Percentiles rank a stretch among this genome's conserved stretches.
These are phyloP conservation scores for Nesometra sesokonis DNA, from an alignment of 35 echinoderm and acorn worm genomes.

Conservation along the genomic window DNA sequence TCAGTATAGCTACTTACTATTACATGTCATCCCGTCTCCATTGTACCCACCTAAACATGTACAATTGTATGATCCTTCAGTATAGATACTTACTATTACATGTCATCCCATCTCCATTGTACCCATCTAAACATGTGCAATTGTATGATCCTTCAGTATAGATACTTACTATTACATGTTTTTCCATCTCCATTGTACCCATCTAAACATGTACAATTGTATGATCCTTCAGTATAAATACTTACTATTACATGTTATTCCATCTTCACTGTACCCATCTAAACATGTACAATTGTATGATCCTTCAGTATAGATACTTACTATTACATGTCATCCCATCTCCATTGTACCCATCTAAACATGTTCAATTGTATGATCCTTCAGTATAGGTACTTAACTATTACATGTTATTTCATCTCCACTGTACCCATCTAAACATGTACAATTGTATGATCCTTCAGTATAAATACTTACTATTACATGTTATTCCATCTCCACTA, in stretches of 20 bases:
- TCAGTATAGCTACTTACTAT: too few relatives aligned
- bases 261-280: conserved; percentile 44
- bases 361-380: conserved; percentile 41
- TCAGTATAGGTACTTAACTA: conserved; percentile 43
- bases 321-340: too few relatives aligned
- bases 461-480: too few relatives aligned
- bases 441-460: too few relatives aligned
- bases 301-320: conserved; percentile 46
- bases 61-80: conserved; percentile 18
- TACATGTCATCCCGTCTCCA: too few relatives aligned
- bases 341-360: conserved; percentile 1
- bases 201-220: too few relatives aligned
- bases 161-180: too few relatives aligned
- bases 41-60: conserved; percentile 24
- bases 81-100: conserved; percentile 42
- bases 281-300: conserved; percentile 48
- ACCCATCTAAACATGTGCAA: conserved; percentile 5
- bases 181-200: too few relatives aligned
- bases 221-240: neutral
- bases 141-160: neutral
- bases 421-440: conserved; percentile 18
- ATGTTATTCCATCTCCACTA: conserved; percentile 77
- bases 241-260: conserved; percentile 39
- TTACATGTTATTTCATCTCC: conserved; percentile 35
- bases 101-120: neutral